Evolutionary conservation across 2,888 invertebrate species (phyloP).

Genomic region (Trichogramma evanescens): DNA sequence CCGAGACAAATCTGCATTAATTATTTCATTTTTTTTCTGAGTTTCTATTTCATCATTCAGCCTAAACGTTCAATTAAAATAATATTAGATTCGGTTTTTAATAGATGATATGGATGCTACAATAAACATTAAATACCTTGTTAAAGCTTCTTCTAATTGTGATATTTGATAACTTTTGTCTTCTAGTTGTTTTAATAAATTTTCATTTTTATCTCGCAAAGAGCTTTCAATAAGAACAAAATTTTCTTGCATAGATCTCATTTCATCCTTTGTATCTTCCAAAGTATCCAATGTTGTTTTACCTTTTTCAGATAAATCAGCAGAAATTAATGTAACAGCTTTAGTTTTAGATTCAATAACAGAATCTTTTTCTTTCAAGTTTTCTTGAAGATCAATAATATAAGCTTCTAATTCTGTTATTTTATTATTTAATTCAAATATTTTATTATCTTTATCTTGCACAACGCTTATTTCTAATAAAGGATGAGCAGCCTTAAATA

Average conservation of each 20-base stretch:
- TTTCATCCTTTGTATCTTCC: slow-evolving; percentile 74
- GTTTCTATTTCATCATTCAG: slow-evolving; percentile 31
- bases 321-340: slow-evolving; percentile 70
- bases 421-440: slow-evolving; percentile 60
- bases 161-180: slow-evolving; percentile 54
- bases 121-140: slow-evolving; percentile 30
- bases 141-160: slow-evolving; percentile 54
- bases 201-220: slow-evolving; percentile 62
- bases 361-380: slow-evolving; percentile 73
- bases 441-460: slow-evolving; percentile 57
- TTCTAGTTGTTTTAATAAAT: slow-evolving; percentile 52
- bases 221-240: slow-evolving; percentile 65
- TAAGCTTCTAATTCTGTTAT: slow-evolving; percentile 69
- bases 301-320: slow-evolving; percentile 62
- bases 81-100: not conserved
- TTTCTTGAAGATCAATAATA: slow-evolving; percentile 76
- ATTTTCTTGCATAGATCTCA: slow-evolving; percentile 73
- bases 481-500: slow-evolving; percentile 26
- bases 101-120: not conserved
- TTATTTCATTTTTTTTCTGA: slow-evolving; percentile 32
- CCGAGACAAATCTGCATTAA: slow-evolving; percentile 36
- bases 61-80: slow-evolving; percentile 25
- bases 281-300: slow-evolving; percentile 66
- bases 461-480: slow-evolving; percentile 43
- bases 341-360: slow-evolving; percentile 75